Conservation (phyloP, 2,797 vertebrate genomes). For the Pangasius krempfi region DNA sequence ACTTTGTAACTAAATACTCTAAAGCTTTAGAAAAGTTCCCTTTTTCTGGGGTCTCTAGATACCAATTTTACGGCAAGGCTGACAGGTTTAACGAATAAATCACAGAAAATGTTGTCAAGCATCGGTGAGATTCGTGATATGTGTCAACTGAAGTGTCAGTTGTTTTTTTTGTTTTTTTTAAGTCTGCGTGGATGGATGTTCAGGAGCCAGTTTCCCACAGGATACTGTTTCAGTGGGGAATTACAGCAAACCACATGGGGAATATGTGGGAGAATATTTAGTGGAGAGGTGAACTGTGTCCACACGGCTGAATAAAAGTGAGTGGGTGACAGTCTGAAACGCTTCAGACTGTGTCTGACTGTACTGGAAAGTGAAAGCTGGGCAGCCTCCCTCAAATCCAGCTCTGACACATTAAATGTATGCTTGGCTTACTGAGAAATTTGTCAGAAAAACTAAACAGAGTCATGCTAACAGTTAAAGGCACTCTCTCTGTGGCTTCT, state of each 20-base stretch:
- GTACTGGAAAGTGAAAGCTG: conserved; percentile 42
- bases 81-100: conserved; percentile 37
- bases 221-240: background rate
- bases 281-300: background rate
- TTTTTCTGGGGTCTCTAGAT: background rate
- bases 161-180: conserved; percentile 1
- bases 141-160: background rate
- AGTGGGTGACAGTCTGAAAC: conserved; percentile 11
- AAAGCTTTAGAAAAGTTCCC: background rate
- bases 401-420: conserved; percentile 51
- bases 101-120: conserved; percentile 20
- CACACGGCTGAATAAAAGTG: background rate
- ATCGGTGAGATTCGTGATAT: background rate
- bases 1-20: background rate
- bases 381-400: background rate
- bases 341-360: conserved; percentile 8
- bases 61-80: conserved; percentile 4
- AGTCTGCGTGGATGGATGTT: conserved; percentile 1
- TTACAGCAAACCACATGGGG: conserved; percentile 21
- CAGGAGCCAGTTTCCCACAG: background rate
- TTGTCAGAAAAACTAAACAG: conserved; percentile 25
- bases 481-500: conserved; percentile 33
- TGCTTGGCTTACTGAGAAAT: conserved; percentile 41
- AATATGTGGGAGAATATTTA: conserved; percentile 25
- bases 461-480: conserved; percentile 40